A percentile compares a stretch with the other conserved stretches of the same genome.
Conservation (phyloP, 2,888 invertebrate species). For the Drosophila phalerata region DNA sequence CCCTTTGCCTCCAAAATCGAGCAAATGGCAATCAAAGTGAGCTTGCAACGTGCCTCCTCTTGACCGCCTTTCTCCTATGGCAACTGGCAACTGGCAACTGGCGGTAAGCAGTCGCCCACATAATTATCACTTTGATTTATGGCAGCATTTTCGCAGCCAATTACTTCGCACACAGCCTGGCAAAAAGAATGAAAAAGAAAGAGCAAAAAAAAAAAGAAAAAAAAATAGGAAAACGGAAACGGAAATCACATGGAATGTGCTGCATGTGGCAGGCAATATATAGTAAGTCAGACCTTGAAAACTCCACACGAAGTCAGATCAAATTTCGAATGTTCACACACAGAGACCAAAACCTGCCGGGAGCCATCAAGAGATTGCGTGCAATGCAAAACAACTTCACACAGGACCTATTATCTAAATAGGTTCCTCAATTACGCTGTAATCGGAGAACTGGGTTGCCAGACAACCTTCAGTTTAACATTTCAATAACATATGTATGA, state of each 20-base stretch:
- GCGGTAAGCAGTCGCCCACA: slow-evolving; percentile 75
- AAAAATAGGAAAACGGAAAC: slow-evolving; percentile 42
- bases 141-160: slow-evolving; percentile 78
- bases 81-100: slow-evolving; percentile 32
- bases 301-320: slow-evolving; percentile 11
- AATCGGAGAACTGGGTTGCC: background rate
- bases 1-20: slow-evolving; percentile 15
- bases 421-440: slow-evolving; percentile 12
- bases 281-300: slow-evolving; percentile 20
- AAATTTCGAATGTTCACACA: slow-evolving; percentile 4
- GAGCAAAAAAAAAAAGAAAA: slow-evolving; percentile 11
- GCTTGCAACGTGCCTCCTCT: slow-evolving; percentile 11
- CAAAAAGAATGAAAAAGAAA: background rate
- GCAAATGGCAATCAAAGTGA: slow-evolving; percentile 37
- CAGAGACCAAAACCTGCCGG: slow-evolving; percentile 7
- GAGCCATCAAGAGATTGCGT: slow-evolving; percentile 52
- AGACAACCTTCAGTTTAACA: background rate
- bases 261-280: slow-evolving; percentile 36
- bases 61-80: background rate
- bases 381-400: slow-evolving; percentile 52
- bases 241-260: slow-evolving; percentile 60
- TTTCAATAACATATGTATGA: background rate
- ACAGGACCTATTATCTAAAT: slow-evolving; percentile 15
- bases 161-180: slow-evolving; percentile 63
- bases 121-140: slow-evolving; percentile 83